These are phyloP conservation scores for Rhodinocichla rosea DNA, from an alignment of 2,113 vertebrate genomes.

Conservation along the genomic window DNA sequence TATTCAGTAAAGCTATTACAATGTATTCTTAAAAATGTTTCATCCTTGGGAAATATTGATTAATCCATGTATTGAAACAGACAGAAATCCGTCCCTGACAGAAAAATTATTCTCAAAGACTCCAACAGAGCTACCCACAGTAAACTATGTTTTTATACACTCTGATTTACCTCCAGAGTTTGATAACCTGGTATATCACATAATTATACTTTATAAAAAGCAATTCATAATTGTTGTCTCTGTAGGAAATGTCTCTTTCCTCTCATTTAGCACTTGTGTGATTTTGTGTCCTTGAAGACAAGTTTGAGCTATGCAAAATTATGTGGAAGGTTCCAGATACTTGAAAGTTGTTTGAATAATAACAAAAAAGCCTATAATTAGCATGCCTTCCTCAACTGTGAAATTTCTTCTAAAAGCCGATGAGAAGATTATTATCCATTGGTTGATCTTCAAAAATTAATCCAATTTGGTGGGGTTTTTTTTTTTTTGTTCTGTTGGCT, in stretches of 20 bases:
- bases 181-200: neutral
- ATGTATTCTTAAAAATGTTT: neutral
- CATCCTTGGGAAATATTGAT: neutral
- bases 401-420: constrained; percentile 25
- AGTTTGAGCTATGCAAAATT: neutral
- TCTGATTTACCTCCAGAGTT: neutral
- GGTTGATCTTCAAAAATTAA: constrained; percentile 58
- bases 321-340: neutral
- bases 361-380: neutral
- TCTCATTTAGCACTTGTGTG: neutral
- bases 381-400: neutral
- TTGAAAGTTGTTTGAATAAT: neutral
- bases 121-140: neutral
- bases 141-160: neutral
- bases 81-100: neutral
- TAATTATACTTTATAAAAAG: neutral
- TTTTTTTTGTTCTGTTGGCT: neutral
- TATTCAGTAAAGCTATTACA: neutral
- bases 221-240: neutral
- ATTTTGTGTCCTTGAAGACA: neutral
- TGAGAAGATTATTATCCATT: constrained; percentile 55
- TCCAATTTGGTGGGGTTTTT: neutral
- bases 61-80: neutral
- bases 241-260: neutral
- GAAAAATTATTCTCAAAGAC: neutral